Evolutionary conservation across 2,113 vertebrate genomes (phyloP), one percentile per base, ranked within the genome.

Genomic region (Tenrec ecaudatus): DNA sequence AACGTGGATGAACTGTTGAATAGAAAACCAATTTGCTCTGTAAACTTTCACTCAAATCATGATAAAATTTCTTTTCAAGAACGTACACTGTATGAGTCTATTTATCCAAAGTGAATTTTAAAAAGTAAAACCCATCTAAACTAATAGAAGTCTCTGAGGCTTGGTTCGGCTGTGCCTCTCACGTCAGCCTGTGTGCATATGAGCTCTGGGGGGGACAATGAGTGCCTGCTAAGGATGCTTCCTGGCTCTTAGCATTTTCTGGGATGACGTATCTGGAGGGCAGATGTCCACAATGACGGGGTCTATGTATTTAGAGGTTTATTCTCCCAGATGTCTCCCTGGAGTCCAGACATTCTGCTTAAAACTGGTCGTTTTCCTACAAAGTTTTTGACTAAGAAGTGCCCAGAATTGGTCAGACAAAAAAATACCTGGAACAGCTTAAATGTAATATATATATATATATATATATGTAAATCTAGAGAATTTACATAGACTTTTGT

Each of bases 261-360:
- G 43, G 75, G 38, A 91, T 57, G 33, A 62, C 73, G 92, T 90
- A 19, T 80, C 85, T 95, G 27, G 62, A 91, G 69, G 16, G 91
- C 6, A 14, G 40, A 58, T 71, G 15, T 60, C 43, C 47, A 85
- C 9, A 53, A 79, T 29, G 22, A 2, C 33, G 6, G 68, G 11
- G 1, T 79, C 89, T 68, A 7, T 76, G 29, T 81, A 47, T 83
- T 88, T 47, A 22, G 71, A 93, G 64, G 53, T 83, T 90, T 77
- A 90, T 40, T n/a, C 76, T 95, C 38, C 7, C 11, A 90, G 36
- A 86, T 43, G 33, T 1, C 23, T 77, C 73, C 6, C 40, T n/a
- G 68, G 53, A 77, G 47, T 78, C 31, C 25, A 80, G 58, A 43
- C 86, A 10, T 84, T 80, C 19, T 62, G 2, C 11, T 36, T 80